Evolutionary conservation across 2,797 vertebrate species (phyloP), one percentile per base, ranked within the genome.

Genomic region (Buphagus erythrorhynchus): DNA sequence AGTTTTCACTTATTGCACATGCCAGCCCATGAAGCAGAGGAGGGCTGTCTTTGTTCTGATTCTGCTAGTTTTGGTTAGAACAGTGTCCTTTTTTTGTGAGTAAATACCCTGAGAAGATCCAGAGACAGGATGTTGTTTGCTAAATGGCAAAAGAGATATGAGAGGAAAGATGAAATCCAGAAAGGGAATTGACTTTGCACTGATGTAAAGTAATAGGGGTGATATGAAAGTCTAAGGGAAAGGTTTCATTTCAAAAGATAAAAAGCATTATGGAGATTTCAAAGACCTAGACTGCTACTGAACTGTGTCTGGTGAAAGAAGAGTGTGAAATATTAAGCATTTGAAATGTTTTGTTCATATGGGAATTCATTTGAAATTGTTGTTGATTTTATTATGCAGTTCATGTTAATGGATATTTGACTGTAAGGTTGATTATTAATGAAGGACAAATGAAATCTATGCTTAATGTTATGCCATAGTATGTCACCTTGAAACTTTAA

Each of bases 381-480:
- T 96, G 95, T 95, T 96, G 94, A 91, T 94, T 96, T 93, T 97
- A 93, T 96, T 97, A 96, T 96, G 91, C 87, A 63, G 92, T 94
- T 96, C 94, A 96, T 97, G 95, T 93, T 97, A 96, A 97, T 96
- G 87, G 94, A 84, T 94, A 91, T 96, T 97, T 96, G 94, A 94
- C 84, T 94, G 84, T 94, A 90, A 94, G 91, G 94, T 57, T 97
- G 96, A 94, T 97, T 95, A 86, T 95, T 97, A 95, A 97, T 97
- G 96, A 96, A 95, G 91, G 91, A 91, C 92, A 90, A 96, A 96
- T 96, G 82, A 96, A 95, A 95, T 92, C 85, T 93, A 22, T 90
- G 87, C 95, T 84, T 93, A 93, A 94, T 94, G 62, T 81, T 92
- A 95, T 95, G 87, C 92, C 75, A 81, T 45, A 85, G 58, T 35